phyloP scores from a whole-genome alignment of 2,797 vertebrate genomes.

The Taeniopygia guttata region DNA sequence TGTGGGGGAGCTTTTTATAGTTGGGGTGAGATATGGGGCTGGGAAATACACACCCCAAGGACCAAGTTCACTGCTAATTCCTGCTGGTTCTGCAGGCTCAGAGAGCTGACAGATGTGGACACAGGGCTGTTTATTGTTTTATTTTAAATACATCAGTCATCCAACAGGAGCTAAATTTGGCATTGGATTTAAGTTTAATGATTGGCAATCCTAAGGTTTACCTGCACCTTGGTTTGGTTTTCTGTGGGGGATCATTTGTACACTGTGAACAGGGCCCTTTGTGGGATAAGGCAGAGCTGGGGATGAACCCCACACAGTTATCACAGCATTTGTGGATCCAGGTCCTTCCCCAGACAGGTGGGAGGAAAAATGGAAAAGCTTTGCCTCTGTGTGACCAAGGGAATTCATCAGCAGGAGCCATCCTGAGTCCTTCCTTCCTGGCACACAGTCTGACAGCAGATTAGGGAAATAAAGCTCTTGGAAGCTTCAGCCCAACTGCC shows the following conservation, averaged over 20 bases:
- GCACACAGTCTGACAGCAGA: background rate
- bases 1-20: background rate
- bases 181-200: background rate
- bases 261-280: background rate
- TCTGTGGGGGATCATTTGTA: background rate
- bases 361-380: background rate
- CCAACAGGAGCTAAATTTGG: background rate
- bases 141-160: accelerated
- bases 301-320: background rate
- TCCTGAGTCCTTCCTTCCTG: background rate
- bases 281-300: background rate
- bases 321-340: background rate
- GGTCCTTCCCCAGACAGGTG: background rate
- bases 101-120: background rate
- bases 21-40: background rate
- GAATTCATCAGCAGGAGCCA: background rate
- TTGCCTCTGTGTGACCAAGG: background rate
- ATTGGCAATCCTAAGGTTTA: background rate
- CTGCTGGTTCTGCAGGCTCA: background rate
- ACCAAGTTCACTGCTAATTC: background rate
- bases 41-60: background rate
- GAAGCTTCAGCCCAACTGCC: background rate
- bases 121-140: background rate
- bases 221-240: background rate
- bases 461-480: background rate